Conservation (phyloP, 2,113 vertebrate genomes). For the Triplophysa rosa region DNA sequence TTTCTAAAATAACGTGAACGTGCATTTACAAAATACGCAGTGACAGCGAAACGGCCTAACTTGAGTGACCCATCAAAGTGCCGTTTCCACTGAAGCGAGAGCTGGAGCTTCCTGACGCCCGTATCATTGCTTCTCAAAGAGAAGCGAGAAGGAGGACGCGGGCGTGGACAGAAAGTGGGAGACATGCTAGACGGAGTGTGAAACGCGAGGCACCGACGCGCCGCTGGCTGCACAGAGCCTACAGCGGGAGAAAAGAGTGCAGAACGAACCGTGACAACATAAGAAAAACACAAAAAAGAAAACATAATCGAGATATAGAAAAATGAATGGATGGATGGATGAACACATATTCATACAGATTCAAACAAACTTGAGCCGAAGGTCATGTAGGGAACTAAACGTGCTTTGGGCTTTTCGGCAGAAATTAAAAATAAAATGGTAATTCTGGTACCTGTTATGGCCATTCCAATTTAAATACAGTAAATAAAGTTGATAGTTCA, state of each 20-base stretch:
- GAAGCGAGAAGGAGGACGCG: constrained; percentile 5
- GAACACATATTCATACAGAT: background rate
- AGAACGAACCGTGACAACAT: background rate
- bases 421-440: no score
- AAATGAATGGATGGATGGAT: background rate
- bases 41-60: constrained; percentile 35
- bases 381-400: background rate
- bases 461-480: no score
- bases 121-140: background rate
- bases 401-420: no score
- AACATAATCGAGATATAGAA: background rate
- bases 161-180: constrained; percentile 53
- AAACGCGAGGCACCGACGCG: constrained; percentile 73
- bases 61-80: constrained; percentile 60
- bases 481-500: no score
- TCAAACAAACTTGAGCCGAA: background rate
- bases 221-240: constrained; percentile 69
- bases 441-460: no score
- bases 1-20: background rate
- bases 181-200: constrained; percentile 73
- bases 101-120: constrained; percentile 40
- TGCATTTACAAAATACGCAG: background rate
- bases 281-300: background rate
- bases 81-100: constrained; percentile 47
- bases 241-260: background rate